Conservation (phyloP, 2,113 vertebrate species). For the Thunnus thynnus region DNA sequence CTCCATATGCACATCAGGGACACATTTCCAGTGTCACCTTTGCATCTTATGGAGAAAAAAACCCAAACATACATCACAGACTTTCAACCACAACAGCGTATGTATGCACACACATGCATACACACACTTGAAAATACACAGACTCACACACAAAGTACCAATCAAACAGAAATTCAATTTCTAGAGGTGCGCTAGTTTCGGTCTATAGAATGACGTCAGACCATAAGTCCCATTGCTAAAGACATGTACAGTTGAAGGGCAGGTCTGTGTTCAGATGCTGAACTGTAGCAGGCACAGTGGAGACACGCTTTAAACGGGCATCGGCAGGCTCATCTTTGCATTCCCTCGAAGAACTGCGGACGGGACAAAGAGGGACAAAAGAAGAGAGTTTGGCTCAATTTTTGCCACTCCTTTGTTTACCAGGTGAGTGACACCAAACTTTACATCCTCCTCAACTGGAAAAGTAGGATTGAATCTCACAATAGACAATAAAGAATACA, state of each 20-base stretch:
- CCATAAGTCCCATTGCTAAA: conserved; percentile 44
- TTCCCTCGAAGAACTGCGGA: conserved; percentile 81
- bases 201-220: conserved; percentile 35
- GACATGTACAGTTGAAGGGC: conserved; percentile 34
- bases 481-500: no score
- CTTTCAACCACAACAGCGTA: background rate
- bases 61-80: background rate
- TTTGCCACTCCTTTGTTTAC: background rate
- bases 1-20: conserved; percentile 15
- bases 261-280: conserved; percentile 19
- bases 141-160: conserved; percentile 16
- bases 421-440: conserved; percentile 3
- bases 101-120: background rate
- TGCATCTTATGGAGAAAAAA: conserved; percentile 15
- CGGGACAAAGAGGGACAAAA: conserved; percentile 13
- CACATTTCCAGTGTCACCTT: conserved; percentile 37
- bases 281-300: conserved; percentile 30
- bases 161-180: conserved; percentile 9
- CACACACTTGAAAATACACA: conserved; percentile 16
- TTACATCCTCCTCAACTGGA: background rate
- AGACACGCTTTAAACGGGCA: conserved; percentile 76
- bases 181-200: conserved; percentile 19
- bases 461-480: background rate
- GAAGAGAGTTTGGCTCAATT: background rate
- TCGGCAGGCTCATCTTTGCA: conserved; percentile 84